These are phyloP conservation scores for Hypolimnas misippus DNA, from an alignment of 2,888 invertebrate genomes.

Conservation along the genomic window DNA sequence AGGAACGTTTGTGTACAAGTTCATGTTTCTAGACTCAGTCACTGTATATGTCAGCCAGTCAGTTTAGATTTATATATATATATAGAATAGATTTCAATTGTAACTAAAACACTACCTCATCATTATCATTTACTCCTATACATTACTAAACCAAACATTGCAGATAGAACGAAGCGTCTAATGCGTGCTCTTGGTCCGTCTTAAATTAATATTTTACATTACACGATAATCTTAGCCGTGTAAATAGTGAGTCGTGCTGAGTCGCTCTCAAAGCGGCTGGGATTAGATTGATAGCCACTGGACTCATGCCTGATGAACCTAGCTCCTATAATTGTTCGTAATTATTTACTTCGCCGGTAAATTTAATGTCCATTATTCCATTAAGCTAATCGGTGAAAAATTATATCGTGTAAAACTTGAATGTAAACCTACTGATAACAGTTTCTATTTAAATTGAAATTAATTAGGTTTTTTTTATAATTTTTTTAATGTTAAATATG, in stretches of 20 bases:
- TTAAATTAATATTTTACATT: slow-evolving; percentile 66
- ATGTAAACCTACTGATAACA: too few species aligned
- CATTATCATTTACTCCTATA: too few species aligned
- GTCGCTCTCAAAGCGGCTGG: slow-evolving; percentile 36
- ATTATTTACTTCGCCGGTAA: slow-evolving; percentile 3
- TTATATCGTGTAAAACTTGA: too few species aligned
- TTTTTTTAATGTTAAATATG: not conserved
- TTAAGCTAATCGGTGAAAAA: too few species aligned
- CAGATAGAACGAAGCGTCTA: not conserved
- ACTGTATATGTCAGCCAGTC: too few species aligned
- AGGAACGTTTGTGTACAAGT: too few species aligned
- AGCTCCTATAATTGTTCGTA: slow-evolving; percentile 11
- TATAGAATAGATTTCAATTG: too few species aligned
- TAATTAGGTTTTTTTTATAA: too few species aligned
- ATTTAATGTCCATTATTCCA: slow-evolving; percentile 10
- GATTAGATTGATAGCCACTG: slow-evolving; percentile 26
- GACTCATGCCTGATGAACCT: slow-evolving; percentile 12
- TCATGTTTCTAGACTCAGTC: too few species aligned
- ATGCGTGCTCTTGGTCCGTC: slow-evolving; percentile 9
- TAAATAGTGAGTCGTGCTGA: slow-evolving; percentile 58
- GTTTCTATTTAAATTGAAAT: too few species aligned
- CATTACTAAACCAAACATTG: not conserved
- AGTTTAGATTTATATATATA: too few species aligned
- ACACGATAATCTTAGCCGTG: slow-evolving; percentile 57
- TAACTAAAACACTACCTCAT: too few species aligned